phyloP scores from a whole-genome alignment of 2,113 vertebrate genomes.

The Nothocercus julius region DNA sequence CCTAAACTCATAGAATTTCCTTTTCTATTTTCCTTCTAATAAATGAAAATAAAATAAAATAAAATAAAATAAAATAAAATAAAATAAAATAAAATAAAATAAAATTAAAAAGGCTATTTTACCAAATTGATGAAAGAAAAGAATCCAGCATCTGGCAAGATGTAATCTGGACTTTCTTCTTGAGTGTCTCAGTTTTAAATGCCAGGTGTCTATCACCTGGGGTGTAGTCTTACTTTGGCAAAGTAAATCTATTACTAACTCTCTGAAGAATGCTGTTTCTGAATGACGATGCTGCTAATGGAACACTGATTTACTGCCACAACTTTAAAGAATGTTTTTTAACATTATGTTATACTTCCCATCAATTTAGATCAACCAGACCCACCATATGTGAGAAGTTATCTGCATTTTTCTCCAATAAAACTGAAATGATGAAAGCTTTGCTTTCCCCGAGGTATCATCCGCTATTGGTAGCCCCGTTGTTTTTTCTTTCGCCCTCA shows the following conservation, averaged over 20 bases:
- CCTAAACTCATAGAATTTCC: neutral
- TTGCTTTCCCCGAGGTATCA: constrained; percentile 67
- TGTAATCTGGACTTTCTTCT: constrained; percentile 38
- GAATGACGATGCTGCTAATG: constrained; percentile 59
- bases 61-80: too few relatives aligned
- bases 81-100: too few relatives aligned
- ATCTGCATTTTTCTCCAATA: constrained; percentile 73
- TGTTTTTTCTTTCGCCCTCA: constrained; percentile 47
- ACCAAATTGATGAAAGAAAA: constrained; percentile 33
- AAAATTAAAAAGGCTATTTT: neutral
- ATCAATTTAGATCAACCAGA: constrained; percentile 74
- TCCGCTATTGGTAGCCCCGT: constrained; percentile 43
- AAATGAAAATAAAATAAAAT: too few relatives aligned
- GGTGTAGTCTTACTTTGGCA: constrained; percentile 60
- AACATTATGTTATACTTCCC: constrained; percentile 68
- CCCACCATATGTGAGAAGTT: constrained; percentile 76
- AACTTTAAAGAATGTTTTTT: constrained; percentile 68
- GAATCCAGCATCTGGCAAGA: constrained; percentile 59
- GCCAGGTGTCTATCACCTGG: constrained; percentile 72
- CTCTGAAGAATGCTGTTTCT: constrained; percentile 69
- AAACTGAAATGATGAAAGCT: constrained; percentile 74
- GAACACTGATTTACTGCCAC: constrained; percentile 68
- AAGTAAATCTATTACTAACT: constrained; percentile 63
- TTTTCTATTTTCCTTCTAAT: neutral
- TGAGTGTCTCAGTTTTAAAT: constrained; percentile 46